Evolutionary conservation across 2,797 vertebrate species (phyloP).

Genomic region (Smutsia gigantea): DNA sequence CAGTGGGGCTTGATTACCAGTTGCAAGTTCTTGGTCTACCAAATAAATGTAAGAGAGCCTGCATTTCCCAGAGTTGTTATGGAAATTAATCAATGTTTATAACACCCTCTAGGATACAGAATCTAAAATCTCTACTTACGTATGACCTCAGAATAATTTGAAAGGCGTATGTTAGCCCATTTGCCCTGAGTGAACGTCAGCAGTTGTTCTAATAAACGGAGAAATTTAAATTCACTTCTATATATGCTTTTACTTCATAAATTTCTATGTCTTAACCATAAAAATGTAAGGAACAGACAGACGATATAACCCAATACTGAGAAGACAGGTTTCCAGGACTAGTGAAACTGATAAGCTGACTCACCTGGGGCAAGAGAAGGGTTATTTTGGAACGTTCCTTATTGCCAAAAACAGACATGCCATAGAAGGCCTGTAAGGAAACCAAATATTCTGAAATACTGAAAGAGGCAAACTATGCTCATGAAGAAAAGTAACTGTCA

Average conservation of each 20-base stretch:
- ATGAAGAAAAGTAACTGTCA: background rate
- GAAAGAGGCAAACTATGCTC: background rate
- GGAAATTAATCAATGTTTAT: conserved; percentile 59
- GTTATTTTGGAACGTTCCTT: background rate
- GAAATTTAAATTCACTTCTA: background rate
- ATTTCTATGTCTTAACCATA: background rate
- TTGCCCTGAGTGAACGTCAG: background rate
- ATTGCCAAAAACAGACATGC: background rate
- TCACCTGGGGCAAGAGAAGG: background rate
- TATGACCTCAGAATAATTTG: background rate
- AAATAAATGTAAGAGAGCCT: background rate
- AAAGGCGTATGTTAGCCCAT: background rate
- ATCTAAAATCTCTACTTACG: background rate
- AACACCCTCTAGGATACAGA: background rate
- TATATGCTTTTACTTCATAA: background rate
- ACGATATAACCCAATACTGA: background rate
- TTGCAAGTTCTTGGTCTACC: conserved; percentile 20
- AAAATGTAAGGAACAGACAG: background rate
- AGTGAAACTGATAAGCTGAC: background rate
- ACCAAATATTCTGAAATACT: background rate
- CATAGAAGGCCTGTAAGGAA: background rate
- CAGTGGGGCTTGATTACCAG: conserved; percentile 23
- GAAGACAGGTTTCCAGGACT: background rate
- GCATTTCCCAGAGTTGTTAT: conserved; percentile 43
- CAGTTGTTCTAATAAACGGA: background rate